These are phyloP conservation scores for Steinernema carpocapsae DNA, from an alignment of 2,888 invertebrate genomes.

Conservation along the genomic window DNA sequence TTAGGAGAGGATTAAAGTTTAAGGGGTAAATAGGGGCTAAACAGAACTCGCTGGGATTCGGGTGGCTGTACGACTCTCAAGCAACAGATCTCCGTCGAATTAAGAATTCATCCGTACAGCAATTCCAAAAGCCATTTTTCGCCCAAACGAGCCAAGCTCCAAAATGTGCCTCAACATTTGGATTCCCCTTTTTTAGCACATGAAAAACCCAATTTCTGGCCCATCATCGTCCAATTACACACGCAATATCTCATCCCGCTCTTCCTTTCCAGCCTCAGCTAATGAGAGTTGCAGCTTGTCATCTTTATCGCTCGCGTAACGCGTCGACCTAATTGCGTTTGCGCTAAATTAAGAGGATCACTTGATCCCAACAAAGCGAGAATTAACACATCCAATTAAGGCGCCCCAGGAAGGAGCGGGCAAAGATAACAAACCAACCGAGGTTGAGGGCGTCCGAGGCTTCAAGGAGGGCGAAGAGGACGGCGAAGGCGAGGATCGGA, in stretches of 20 bases:
- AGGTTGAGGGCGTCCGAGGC: constrained; percentile 14
- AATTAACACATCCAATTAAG: constrained; percentile 7
- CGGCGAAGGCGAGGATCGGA: constrained; percentile 4
- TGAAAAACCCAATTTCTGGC: constrained; percentile 14
- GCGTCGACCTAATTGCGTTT: constrained; percentile 19
- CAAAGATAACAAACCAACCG: constrained; percentile 26
- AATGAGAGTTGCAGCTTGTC: constrained; percentile 11
- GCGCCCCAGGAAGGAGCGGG: not conserved
- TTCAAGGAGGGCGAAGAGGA: not conserved
- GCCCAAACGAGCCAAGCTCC: too few species aligned
- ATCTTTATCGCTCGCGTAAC: not conserved
- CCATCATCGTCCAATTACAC: not conserved
- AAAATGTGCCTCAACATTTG: not conserved
- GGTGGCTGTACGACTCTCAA: too few species aligned
- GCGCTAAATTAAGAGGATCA: constrained; percentile 30
- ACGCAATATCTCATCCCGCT: not conserved
- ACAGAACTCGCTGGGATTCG: too few species aligned
- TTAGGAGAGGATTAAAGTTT: too few species aligned
- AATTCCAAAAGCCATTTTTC: too few species aligned
- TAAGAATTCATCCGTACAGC: too few species aligned
- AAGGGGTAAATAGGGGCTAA: too few species aligned
- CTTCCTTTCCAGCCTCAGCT: not conserved
- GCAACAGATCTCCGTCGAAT: too few species aligned
- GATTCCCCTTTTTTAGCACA: not conserved
- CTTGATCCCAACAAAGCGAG: constrained; percentile 10